Conservation (phyloP, 2,888 invertebrate species). For the Encarsia formosa region DNA sequence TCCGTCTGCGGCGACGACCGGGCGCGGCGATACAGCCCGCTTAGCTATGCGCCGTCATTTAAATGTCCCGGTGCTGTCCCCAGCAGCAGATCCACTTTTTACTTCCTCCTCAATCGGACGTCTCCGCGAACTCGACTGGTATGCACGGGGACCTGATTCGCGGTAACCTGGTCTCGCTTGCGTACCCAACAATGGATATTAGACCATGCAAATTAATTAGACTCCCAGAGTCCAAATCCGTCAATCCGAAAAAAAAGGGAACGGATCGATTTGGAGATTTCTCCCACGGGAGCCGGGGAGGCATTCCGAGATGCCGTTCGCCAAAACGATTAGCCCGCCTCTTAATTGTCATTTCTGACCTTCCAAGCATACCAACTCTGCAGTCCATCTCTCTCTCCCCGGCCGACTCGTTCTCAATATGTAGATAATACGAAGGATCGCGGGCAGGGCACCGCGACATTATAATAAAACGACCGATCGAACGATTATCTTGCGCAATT, state of each 20-base stretch:
- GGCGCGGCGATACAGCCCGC: too few relatives aligned
- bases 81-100: constrained; percentile 39
- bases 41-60: constrained; percentile 51
- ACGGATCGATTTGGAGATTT: too few relatives aligned
- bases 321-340: constrained; percentile 10
- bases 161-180: background rate
- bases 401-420: constrained; percentile 34
- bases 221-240: too few relatives aligned
- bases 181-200: background rate
- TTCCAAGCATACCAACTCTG: constrained; percentile 42
- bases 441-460: constrained; percentile 26
- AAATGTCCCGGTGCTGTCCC: constrained; percentile 50
- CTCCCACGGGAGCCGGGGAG: too few relatives aligned
- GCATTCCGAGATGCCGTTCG: background rate
- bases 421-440: constrained; percentile 47
- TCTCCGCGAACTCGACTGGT: constrained; percentile 35
- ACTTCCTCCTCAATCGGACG: too few relatives aligned
- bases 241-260: too few relatives aligned
- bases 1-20: constrained; percentile 34
- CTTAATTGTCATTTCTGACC: constrained; percentile 47
- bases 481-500: constrained; percentile 51
- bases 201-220: too few relatives aligned
- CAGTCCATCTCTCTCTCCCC: constrained; percentile 10
- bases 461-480: constrained; percentile 47
- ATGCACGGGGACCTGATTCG: constrained; percentile 26